Percentiles rank a stretch among this genome's conserved stretches.
These are phyloP conservation scores for Sturnira hondurensis DNA, from an alignment of 2,113 vertebrate species.

Conservation along the genomic window DNA sequence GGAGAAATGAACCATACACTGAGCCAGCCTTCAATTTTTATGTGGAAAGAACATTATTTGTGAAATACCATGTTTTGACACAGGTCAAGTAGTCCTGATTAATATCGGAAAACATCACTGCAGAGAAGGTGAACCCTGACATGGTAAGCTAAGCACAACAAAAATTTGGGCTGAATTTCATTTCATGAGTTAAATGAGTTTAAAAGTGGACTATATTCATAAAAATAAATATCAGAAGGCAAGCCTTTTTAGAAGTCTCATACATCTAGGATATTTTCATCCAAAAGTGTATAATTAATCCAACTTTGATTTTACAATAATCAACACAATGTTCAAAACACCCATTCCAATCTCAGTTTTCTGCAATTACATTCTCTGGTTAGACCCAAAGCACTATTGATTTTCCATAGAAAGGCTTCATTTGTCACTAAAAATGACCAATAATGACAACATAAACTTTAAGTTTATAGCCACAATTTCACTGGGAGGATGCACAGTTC, in stretches of 20 bases:
- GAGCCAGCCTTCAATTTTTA: neutral
- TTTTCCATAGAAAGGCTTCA: neutral
- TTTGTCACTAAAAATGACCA: conserved; percentile 7
- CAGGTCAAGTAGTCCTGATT: neutral
- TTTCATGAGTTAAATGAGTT: neutral
- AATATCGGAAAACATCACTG: neutral
- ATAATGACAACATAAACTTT: neutral
- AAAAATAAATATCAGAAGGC: neutral
- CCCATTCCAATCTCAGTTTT: neutral
- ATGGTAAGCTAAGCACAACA: neutral
- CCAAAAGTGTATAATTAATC: neutral
- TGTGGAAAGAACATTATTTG: neutral
- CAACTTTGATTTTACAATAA: neutral
- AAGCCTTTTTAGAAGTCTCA: neutral
- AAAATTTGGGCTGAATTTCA: neutral
- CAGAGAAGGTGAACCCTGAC: neutral
- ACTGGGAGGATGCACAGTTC: neutral
- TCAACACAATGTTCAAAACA: neutral
- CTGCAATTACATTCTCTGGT: neutral
- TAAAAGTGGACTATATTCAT: neutral
- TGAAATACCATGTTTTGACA: neutral
- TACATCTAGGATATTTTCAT: neutral
- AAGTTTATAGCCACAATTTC: neutral
- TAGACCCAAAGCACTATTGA: neutral
- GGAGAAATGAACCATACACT: neutral